A percentile compares a stretch with the other conserved stretches of the same genome.
phyloP scores from a whole-genome alignment of 2,888 invertebrate species.

The Cephus runcator region DNA sequence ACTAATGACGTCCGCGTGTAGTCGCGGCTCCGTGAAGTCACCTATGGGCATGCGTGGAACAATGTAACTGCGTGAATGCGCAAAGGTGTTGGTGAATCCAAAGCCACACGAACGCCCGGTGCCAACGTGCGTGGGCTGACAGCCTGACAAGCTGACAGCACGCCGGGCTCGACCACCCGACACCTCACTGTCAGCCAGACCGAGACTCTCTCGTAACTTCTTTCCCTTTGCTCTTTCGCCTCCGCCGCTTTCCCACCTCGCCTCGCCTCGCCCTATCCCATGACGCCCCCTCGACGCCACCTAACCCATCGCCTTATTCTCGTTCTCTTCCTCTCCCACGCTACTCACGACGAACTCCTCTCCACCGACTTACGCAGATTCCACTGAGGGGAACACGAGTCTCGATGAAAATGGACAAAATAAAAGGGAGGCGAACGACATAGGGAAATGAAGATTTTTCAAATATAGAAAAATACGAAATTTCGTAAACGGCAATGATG shows the following conservation, averaged over 20 bases:
- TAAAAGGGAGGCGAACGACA: not conserved
- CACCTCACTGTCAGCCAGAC: constrained; percentile 60
- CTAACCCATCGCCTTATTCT: constrained; percentile 5
- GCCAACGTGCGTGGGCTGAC: constrained; percentile 64
- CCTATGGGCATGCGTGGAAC: constrained; percentile 20
- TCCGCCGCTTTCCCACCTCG: constrained; percentile 11
- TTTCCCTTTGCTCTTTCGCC: constrained; percentile 25
- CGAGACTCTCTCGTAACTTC: constrained; percentile 54
- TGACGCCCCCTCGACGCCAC: constrained; percentile 12
- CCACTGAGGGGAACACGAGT: not conserved
- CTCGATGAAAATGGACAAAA: not conserved
- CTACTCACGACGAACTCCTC: constrained; percentile 19
- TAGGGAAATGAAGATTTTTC: not conserved
- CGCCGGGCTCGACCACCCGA: constrained; percentile 60
- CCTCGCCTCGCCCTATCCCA: constrained; percentile 14
- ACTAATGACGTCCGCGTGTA: constrained; percentile 41
- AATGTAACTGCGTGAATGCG: not conserved
- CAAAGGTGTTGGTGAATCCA: not conserved
- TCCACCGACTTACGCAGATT: constrained; percentile 5
- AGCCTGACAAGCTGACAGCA: constrained; percentile 62
- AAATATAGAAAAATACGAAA: not conserved
- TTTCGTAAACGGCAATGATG: not conserved
- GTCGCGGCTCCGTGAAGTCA: constrained; percentile 40
- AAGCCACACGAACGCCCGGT: constrained; percentile 30
- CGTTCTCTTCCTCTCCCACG: constrained; percentile 11